These are phyloP conservation scores for Ennomos erosarius DNA, from an alignment of 2,888 invertebrate genomes.

Conservation along the genomic window DNA sequence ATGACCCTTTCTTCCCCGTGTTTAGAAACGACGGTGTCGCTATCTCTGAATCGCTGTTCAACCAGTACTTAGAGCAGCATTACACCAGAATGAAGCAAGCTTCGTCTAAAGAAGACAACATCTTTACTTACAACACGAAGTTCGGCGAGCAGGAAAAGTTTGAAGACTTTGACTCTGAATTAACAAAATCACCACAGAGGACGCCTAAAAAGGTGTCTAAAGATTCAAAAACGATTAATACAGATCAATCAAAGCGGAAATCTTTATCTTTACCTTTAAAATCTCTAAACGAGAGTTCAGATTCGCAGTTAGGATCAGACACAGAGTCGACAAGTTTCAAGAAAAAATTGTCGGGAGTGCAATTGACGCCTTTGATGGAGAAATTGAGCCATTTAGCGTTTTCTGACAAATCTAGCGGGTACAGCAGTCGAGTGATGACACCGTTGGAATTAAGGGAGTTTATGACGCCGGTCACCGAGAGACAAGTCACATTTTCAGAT, in stretches of 20 bases:
- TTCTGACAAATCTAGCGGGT: slow-evolving; percentile 88
- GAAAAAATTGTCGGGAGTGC: slow-evolving; percentile 87
- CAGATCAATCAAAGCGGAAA: slow-evolving; percentile 78
- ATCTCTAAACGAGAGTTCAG: slow-evolving; percentile 82
- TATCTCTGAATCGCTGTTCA: slow-evolving; percentile 89
- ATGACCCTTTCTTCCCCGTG: slow-evolving; percentile 92
- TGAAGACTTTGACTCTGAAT: slow-evolving; percentile 80
- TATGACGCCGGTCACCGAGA: slow-evolving; percentile 70
- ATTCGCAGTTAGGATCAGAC: slow-evolving; percentile 65
- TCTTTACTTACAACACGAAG: slow-evolving; percentile 73
- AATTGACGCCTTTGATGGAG: slow-evolving; percentile 92
- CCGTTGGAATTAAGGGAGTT: slow-evolving; percentile 81
- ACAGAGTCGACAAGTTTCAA: slow-evolving; percentile 70
- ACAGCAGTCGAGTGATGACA: slow-evolving; percentile 88
- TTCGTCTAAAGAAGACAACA: slow-evolving; percentile 70
- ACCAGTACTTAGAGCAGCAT: slow-evolving; percentile 88
- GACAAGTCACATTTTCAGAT: slow-evolving; percentile 69
- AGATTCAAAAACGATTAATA: slow-evolving; percentile 58
- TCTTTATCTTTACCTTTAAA: slow-evolving; percentile 90
- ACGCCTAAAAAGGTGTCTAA: slow-evolving; percentile 75
- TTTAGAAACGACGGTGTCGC: slow-evolving; percentile 90
- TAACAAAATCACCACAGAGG: slow-evolving; percentile 71
- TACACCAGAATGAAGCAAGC: slow-evolving; percentile 83
- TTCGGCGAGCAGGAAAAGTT: slow-evolving; percentile 73
- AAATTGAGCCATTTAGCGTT: slow-evolving; percentile 90